Evolutionary conservation across 2,888 invertebrate species (phyloP).

Genomic region (Coronaproctus castanopsis): DNA sequence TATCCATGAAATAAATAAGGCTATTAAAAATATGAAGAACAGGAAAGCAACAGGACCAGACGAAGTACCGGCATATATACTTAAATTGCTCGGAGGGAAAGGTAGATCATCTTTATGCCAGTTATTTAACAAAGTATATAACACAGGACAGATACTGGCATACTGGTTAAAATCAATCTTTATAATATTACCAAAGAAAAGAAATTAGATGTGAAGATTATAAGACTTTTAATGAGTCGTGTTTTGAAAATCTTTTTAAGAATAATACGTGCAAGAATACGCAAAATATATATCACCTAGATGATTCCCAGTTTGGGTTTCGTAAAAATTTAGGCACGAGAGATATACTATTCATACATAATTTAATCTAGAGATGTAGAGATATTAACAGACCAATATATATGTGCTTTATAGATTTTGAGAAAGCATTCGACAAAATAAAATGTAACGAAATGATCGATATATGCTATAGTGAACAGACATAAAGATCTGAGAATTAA

Average conservation of each 20-base stretch:
- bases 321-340: background rate
- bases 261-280: background rate
- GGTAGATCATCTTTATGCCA: background rate
- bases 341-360: background rate
- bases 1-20: background rate
- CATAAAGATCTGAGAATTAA: background rate
- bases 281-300: background rate
- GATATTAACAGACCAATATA: background rate
- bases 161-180: background rate
- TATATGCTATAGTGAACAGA: background rate
- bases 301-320: background rate
- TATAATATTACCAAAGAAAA: background rate
- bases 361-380: background rate
- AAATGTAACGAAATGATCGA: constrained; percentile 4
- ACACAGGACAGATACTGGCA: background rate
- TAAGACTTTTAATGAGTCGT: background rate
- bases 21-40: background rate
- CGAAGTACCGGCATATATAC: background rate
- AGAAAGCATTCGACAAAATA: background rate
- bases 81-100: background rate
- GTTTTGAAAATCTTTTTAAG: background rate
- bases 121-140: background rate
- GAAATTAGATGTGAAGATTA: background rate
- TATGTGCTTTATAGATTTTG: background rate
- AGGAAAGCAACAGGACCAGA: background rate